Percentiles rank a stretch among this genome's conserved stretches.
Evolutionary conservation across 2,797 vertebrate species (phyloP).

Genomic region (Pseudochromis fuscus): DNA sequence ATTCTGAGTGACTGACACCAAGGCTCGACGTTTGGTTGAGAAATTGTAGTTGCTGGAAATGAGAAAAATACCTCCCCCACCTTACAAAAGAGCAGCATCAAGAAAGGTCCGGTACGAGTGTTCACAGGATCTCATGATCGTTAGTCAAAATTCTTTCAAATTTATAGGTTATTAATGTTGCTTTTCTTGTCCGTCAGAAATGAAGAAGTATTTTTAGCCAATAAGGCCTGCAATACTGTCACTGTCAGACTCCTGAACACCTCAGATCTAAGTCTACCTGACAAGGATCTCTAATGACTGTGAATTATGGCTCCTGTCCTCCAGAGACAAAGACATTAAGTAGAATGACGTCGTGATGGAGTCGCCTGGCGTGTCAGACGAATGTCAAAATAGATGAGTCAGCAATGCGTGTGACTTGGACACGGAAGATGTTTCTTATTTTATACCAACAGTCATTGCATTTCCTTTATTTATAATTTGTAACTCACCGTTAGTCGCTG

Average conservation of each 20-base stretch:
- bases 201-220: neutral
- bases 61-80: slow-evolving; percentile 22
- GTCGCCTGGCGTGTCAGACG: neutral
- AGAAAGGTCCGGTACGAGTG: neutral
- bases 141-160: neutral
- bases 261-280: neutral
- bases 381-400: neutral
- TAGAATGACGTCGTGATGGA: neutral
- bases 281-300: too few relatives aligned
- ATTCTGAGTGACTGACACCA: slow-evolving; percentile 46
- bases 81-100: neutral
- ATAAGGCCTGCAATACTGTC: neutral
- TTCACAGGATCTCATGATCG: neutral
- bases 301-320: slow-evolving; percentile 1
- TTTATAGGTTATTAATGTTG: neutral
- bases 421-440: neutral
- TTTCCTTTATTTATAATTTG: too few relatives aligned
- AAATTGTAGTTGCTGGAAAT: slow-evolving; percentile 29
- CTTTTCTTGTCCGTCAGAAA: neutral
- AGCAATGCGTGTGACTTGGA: neutral
- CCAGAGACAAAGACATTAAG: slow-evolving; percentile 5
- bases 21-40: slow-evolving; percentile 39
- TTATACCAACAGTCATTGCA: neutral
- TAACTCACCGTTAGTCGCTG: too few relatives aligned
- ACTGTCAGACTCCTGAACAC: neutral